Percentiles rank a stretch among this genome's conserved stretches.
Conservation (phyloP, 2,113 vertebrate species). For the Hyaena hyaena region DNA sequence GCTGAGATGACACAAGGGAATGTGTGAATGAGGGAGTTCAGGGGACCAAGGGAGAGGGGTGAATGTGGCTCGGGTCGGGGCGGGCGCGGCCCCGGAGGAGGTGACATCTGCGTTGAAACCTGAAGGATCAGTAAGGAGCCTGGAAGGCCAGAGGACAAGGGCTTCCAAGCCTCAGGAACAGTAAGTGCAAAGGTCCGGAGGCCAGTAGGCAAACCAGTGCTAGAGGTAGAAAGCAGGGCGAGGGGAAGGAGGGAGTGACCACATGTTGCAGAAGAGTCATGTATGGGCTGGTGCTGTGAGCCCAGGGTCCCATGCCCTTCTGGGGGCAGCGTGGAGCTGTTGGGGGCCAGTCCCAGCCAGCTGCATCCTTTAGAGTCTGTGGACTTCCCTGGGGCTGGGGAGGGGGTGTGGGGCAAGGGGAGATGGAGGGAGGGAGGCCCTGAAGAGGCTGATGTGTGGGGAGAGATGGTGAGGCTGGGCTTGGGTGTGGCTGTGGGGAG, state of each 20-base stretch:
- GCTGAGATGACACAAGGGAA: neutral
- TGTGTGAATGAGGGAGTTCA: fast-evolving
- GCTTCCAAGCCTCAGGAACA: neutral
- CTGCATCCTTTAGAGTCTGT: neutral
- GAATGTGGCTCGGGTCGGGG: neutral
- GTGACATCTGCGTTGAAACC: neutral
- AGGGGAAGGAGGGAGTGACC: fast-evolving
- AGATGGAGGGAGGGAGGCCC: neutral
- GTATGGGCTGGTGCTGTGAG: neutral
- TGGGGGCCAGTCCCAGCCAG: neutral
- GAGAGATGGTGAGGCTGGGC: neutral
- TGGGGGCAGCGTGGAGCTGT: neutral
- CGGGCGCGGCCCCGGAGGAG: neutral
- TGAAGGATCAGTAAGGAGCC: neutral
- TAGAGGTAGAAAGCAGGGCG: neutral
- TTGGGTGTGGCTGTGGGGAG: neutral
- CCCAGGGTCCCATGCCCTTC: neutral
- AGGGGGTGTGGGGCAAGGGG: neutral
- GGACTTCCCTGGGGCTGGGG: neutral
- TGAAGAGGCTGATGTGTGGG: neutral
- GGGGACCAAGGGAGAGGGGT: neutral
- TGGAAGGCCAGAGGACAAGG: neutral
- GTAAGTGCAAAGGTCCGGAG: neutral
- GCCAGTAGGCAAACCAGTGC: too few species aligned
- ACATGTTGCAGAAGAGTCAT: neutral